A percentile compares a stretch with the other conserved stretches of the same genome.
Evolutionary conservation across 2,113 vertebrate species (phyloP).

Genomic region (Mobula hypostoma): DNA sequence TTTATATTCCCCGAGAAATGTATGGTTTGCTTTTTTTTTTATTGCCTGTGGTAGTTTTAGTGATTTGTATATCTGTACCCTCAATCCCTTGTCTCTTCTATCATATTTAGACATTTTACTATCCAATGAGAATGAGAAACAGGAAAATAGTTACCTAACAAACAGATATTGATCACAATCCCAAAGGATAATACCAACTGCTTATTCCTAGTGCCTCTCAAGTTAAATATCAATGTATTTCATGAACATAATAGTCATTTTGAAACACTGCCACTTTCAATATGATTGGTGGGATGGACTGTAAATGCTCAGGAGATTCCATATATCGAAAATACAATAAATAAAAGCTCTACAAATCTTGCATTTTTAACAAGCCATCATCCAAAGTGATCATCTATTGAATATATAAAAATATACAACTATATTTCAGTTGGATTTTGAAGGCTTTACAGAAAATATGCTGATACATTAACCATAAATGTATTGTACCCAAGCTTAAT

Average conservation of each 20-base stretch:
- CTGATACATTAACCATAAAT: not conserved
- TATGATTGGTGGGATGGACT: slow-evolving; percentile 27
- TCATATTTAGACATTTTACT: not conserved
- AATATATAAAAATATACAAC: not conserved
- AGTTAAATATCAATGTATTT: not conserved
- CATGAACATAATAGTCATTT: slow-evolving; percentile 36
- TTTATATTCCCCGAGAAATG: not conserved
- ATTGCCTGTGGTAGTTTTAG: not conserved
- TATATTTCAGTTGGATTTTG: not conserved
- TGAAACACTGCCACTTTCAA: slow-evolving; percentile 32
- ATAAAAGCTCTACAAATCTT: slow-evolving; percentile 4
- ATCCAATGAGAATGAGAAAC: not conserved
- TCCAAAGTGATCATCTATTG: no score
- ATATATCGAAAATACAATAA: slow-evolving; percentile 31
- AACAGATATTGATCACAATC: not conserved
- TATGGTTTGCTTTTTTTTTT: not conserved
- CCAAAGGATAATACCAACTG: slow-evolving; percentile 16
- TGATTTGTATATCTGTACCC: not conserved
- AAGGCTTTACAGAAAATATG: not conserved
- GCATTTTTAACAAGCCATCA: not conserved
- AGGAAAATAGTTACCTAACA: not conserved
- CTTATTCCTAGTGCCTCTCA: not conserved
- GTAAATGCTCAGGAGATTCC: not conserved
- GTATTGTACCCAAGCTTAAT: not conserved
- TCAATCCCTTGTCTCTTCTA: not conserved